Conservation (phyloP, 2,888 invertebrate species). For the Drosophila rubida region DNA sequence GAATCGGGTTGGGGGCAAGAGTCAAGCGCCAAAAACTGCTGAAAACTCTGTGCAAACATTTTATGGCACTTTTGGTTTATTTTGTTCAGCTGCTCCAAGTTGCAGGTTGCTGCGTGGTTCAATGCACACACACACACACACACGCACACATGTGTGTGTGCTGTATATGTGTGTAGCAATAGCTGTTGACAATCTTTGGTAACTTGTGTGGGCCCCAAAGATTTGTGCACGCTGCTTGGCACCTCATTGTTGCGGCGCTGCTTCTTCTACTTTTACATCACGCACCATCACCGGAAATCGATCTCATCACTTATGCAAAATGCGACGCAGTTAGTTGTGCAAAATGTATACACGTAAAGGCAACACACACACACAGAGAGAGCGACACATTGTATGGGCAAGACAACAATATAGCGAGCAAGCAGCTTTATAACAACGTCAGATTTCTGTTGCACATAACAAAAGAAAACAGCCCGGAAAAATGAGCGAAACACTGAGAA, state of each 20-base stretch:
- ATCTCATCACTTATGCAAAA: conserved; percentile 80
- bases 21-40: conserved; percentile 50
- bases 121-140: conserved; percentile 42
- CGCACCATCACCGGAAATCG: conserved; percentile 76
- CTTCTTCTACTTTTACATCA: conserved; percentile 51
- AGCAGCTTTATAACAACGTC: conserved; percentile 50
- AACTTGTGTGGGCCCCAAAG: conserved; percentile 61
- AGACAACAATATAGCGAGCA: conserved; percentile 3
- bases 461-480: conserved; percentile 3
- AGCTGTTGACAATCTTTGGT: conserved; percentile 79
- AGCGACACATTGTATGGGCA: conserved; percentile 36
- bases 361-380: conserved; percentile 4
- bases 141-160: not conserved
- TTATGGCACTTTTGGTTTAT: conserved; percentile 78
- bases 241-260: not conserved
- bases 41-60: conserved; percentile 72
- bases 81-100: conserved; percentile 56
- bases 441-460: conserved; percentile 39
- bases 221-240: conserved; percentile 31
- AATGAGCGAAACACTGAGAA: not conserved
- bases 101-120: conserved; percentile 54
- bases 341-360: conserved; percentile 64
- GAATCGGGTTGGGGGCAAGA: conserved; percentile 19
- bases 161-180: conserved; percentile 51
- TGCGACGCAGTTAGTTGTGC: conserved; percentile 79